A percentile compares a stretch with the other conserved stretches of the same genome.
These are phyloP conservation scores for Illadopsis cleaveri DNA, from an alignment of 2,113 vertebrate genomes.

Conservation along the genomic window DNA sequence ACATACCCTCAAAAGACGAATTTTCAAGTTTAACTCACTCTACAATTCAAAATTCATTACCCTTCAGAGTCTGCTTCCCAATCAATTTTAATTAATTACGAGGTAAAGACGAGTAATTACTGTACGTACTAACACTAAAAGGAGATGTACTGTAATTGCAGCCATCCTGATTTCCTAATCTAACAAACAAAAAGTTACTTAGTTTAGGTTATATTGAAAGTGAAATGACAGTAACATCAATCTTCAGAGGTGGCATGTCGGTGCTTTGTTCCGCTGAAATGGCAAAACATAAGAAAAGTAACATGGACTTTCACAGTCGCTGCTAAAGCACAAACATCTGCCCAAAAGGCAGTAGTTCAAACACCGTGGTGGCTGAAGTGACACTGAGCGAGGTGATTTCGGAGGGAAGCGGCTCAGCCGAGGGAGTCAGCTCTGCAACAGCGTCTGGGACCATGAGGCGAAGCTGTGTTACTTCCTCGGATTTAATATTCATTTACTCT, in stretches of 20 bases:
- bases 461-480: constrained; percentile 54
- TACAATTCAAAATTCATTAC: not conserved
- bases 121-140: not conserved
- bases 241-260: rapidly evolving
- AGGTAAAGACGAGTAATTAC: rapidly evolving
- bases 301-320: rapidly evolving
- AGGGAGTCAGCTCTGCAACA: not conserved
- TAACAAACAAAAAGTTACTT: rapidly evolving
- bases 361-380: rapidly evolving
- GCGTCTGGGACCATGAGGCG: rapidly evolving
- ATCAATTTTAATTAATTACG: rapidly evolving
- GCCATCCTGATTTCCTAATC: not conserved
- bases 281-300: rapidly evolving
- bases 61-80: rapidly evolving
- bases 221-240: rapidly evolving
- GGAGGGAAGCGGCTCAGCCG: not conserved
- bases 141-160: rapidly evolving
- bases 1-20: rapidly evolving
- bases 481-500: not conserved
- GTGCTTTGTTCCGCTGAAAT: not conserved
- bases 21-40: rapidly evolving
- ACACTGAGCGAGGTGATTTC: rapidly evolving
- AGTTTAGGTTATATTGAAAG: rapidly evolving
- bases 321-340: rapidly evolving
- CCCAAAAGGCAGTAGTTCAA: not conserved